A percentile compares a stretch with the other conserved stretches of the same genome.
Evolutionary conservation across 1,140 invertebrate species (phyloP).

Genomic region (Trissolcus basalis): DNA sequence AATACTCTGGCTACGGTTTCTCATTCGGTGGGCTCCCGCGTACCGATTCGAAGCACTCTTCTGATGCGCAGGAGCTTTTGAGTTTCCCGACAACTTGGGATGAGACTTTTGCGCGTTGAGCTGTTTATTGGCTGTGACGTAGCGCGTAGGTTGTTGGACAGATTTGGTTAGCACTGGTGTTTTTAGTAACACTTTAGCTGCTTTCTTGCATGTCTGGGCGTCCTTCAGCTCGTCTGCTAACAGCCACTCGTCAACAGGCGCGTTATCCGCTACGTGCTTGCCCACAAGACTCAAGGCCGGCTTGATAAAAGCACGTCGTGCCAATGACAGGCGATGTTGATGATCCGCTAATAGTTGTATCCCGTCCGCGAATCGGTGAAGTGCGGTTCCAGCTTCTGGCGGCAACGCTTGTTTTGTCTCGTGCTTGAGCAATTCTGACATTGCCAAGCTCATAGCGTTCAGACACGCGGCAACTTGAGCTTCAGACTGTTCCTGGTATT

Average conservation of each 20-base stretch:
- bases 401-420: constrained; percentile 13
- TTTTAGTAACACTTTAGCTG: neutral
- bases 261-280: neutral
- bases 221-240: constrained; percentile 6
- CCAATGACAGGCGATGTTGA: constrained; percentile 11
- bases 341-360: constrained; percentile 6
- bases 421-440: neutral
- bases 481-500: neutral
- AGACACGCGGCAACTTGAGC: constrained; percentile 4
- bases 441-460: constrained; percentile 1
- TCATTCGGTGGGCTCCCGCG: neutral
- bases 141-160: neutral
- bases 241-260: constrained; percentile 5
- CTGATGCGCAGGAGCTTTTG: neutral
- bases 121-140: too few species aligned
- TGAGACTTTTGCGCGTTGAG: neutral
- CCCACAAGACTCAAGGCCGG: neutral
- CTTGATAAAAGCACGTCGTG: constrained; percentile 2
- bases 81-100: neutral
- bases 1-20: neutral
- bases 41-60: neutral
- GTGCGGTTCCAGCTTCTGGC: neutral
- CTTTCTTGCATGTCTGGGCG: constrained; percentile 11
- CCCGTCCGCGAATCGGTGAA: constrained; percentile 8
- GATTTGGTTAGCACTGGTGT: neutral